phyloP scores from a whole-genome alignment of 1,140 invertebrate species.

The Heliothis virescens region DNA sequence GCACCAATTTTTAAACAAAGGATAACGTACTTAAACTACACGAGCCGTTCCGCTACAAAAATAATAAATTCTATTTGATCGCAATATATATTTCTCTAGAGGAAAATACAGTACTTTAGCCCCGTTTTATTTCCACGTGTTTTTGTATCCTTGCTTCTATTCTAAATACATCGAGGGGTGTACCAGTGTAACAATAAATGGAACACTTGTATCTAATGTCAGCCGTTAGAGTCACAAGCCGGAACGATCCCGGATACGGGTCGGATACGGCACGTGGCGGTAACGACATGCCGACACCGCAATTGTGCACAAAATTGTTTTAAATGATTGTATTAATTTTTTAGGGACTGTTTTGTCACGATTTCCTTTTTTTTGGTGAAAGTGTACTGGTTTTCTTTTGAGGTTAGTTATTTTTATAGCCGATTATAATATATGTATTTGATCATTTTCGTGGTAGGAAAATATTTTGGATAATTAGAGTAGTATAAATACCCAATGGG shows the following conservation, averaged over 20 bases:
- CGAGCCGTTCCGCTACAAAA: background rate
- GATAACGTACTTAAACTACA: background rate
- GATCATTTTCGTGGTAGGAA: too few relatives aligned
- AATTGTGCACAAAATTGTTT: conserved; percentile 46
- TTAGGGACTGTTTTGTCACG: conserved; percentile 22
- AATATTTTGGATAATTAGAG: too few relatives aligned
- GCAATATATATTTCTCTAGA: conserved; percentile 19
- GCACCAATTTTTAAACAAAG: background rate
- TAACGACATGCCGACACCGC: conserved; percentile 40
- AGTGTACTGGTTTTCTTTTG: background rate
- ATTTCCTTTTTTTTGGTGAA: conserved; percentile 48
- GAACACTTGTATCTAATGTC: conserved; percentile 30
- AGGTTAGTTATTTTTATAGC: background rate
- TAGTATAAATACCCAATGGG: too few relatives aligned
- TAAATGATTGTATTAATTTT: conserved; percentile 44
- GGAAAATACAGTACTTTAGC: background rate
- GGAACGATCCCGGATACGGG: conserved; percentile 48
- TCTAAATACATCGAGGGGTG: conserved; percentile 34
- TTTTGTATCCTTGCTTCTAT: conserved; percentile 18
- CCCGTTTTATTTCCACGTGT: background rate
- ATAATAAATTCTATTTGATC: conserved; percentile 28
- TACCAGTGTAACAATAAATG: conserved; percentile 19
- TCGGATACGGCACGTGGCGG: conserved; percentile 52
- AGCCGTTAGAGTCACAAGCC: conserved; percentile 32
- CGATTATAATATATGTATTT: too few relatives aligned